Evolutionary conservation across 2,888 invertebrate species (phyloP).

Genomic region (Mystacides longicornis): DNA sequence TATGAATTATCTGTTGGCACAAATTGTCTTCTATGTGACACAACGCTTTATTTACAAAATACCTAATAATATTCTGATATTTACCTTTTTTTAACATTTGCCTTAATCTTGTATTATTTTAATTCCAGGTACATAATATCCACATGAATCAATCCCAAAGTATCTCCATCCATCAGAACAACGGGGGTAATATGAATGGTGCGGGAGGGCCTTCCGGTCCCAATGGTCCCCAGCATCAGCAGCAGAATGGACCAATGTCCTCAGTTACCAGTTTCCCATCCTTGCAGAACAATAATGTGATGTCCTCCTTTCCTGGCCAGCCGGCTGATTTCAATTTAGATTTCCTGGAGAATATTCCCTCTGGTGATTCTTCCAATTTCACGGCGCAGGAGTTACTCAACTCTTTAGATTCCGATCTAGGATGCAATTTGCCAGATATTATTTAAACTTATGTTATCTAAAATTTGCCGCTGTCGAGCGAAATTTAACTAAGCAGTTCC

Average conservation of each 20-base stretch:
- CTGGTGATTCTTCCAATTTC: slow-evolving; percentile 66
- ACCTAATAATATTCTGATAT: too few species aligned
- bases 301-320: slow-evolving; percentile 43
- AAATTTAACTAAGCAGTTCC: too few species aligned
- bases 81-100: too few species aligned
- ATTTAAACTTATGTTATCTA: too few species aligned
- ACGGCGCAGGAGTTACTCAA: slow-evolving; percentile 77
- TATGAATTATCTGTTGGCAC: too few species aligned
- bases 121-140: slow-evolving; percentile 54
- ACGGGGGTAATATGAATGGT: slow-evolving; percentile 14
- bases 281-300: slow-evolving; percentile 13
- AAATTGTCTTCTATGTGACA: too few species aligned
- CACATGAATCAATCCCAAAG: slow-evolving; percentile 65
- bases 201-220: slow-evolving; percentile 3
- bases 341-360: slow-evolving; percentile 75
- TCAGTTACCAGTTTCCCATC: slow-evolving; percentile 25
- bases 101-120: too few species aligned
- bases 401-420: slow-evolving; percentile 69
- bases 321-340: slow-evolving; percentile 71
- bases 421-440: slow-evolving; percentile 61
- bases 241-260: slow-evolving; percentile 32
- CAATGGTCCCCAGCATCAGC: slow-evolving; percentile 29
- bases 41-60: too few species aligned
- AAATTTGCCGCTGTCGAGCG: too few species aligned
- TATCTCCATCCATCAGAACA: slow-evolving; percentile 45